Conservation (phyloP, 2,797 vertebrate species). For the Rhodeus uyekii region DNA sequence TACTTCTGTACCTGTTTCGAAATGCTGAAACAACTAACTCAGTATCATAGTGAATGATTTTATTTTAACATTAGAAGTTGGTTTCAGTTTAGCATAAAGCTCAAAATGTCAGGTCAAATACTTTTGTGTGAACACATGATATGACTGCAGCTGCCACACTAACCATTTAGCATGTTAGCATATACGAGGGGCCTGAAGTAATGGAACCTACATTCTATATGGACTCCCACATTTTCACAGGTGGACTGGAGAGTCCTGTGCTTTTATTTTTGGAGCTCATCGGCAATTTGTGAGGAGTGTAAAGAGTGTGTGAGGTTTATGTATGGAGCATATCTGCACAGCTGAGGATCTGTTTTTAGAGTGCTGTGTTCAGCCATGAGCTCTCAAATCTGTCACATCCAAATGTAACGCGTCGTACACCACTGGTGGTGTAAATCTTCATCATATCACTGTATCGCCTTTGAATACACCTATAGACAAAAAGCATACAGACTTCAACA, state of each 20-base stretch:
- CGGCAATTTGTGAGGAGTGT: slow-evolving; percentile 30
- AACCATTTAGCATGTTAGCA: slow-evolving; percentile 28
- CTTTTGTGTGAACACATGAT: not conserved
- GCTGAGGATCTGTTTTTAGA: slow-evolving; percentile 79
- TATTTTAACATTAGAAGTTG: not conserved
- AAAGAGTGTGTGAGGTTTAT: slow-evolving; percentile 30
- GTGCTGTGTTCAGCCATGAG: slow-evolving; percentile 62
- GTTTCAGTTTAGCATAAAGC: not conserved
- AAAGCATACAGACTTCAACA: not conserved
- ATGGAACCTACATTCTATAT: slow-evolving; percentile 22
- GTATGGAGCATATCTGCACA: slow-evolving; percentile 56
- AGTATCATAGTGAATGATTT: not conserved
- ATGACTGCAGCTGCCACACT: slow-evolving; percentile 16
- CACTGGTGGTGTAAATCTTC: slow-evolving; percentile 9
- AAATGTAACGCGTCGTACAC: slow-evolving; percentile 45
- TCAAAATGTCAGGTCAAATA: not conserved
- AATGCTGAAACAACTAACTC: not conserved
- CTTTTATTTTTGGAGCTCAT: slow-evolving; percentile 51
- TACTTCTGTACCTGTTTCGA: not conserved
- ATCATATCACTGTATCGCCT: slow-evolving; percentile 9
- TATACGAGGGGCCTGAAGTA: slow-evolving; percentile 27
- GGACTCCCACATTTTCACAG: slow-evolving; percentile 50
- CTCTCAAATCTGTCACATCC: slow-evolving; percentile 65
- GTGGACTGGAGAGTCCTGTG: slow-evolving; percentile 35
- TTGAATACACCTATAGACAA: slow-evolving; percentile 1